phyloP scores from a whole-genome alignment of 2,113 vertebrate genomes.

The Elaphurus davidianus region DNA sequence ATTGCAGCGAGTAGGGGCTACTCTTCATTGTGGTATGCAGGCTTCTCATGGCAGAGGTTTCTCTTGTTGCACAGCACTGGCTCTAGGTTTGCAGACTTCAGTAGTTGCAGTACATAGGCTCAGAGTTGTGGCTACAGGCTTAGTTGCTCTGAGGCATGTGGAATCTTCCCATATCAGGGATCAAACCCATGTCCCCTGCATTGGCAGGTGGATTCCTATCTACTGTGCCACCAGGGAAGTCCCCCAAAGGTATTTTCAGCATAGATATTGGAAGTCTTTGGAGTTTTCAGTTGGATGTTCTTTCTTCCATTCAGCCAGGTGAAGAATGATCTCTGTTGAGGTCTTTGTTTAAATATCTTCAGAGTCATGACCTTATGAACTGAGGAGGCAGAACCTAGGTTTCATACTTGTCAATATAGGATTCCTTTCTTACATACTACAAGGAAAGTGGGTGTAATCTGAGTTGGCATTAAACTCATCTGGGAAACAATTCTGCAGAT shows the following conservation, averaged over 20 bases:
- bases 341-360: neutral
- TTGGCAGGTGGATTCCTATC: neutral
- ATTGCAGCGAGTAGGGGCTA: neutral
- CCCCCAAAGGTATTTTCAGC: neutral
- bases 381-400: neutral
- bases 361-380: neutral
- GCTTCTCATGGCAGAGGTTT: neutral
- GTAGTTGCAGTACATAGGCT: neutral
- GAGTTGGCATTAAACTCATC: neutral
- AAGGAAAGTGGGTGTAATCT: neutral
- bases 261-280: neutral
- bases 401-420: neutral
- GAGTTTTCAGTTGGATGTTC: neutral
- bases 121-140: neutral
- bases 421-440: neutral
- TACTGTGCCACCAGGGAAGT: neutral
- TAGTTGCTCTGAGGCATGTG: neutral
- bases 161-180: neutral
- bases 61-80: neutral
- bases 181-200: neutral
- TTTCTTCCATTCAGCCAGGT: neutral
- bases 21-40: neutral
- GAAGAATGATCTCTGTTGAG: neutral
- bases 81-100: neutral
- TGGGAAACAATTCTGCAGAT: neutral